phyloP scores from a whole-genome alignment of 2,888 invertebrate genomes.

The Euclidia mi region DNA sequence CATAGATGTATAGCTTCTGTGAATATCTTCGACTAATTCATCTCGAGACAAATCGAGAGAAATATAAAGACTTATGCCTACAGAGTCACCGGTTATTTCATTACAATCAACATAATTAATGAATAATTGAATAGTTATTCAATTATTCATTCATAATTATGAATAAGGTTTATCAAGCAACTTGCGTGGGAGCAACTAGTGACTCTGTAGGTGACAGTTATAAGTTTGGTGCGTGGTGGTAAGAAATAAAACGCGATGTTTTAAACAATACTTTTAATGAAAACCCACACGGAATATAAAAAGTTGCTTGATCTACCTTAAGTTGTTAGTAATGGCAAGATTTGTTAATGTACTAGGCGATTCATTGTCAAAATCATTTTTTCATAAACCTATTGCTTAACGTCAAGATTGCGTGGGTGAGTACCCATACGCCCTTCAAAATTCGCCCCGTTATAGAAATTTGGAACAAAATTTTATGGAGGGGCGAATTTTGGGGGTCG shows the following conservation, averaged over 20 bases:
- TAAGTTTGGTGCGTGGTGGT: conserved; percentile 42
- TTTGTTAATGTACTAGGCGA: no score
- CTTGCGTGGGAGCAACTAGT: conserved; percentile 78
- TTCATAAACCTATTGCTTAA: no score
- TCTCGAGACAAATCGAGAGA: no score
- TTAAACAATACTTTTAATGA: conserved; percentile 76
- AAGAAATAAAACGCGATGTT: conserved; percentile 80
- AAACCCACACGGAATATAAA: conserved; percentile 78
- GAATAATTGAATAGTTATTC: no score
- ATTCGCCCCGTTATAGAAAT: no score
- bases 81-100: conserved; percentile 77
- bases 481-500: no score
- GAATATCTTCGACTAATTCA: no score
- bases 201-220: conserved; percentile 77
- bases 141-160: conserved; percentile 56
- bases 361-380: no score
- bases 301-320: conserved; percentile 88
- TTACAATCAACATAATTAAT: conserved; percentile 53
- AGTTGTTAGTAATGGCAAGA: conserved; percentile 27
- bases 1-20: no score
- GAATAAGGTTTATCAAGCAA: conserved; percentile 87
- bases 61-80: conserved; percentile 59
- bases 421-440: no score
- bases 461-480: no score
- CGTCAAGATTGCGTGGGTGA: no score